A percentile compares a stretch with the other conserved stretches of the same genome.
Conservation (phyloP, 2,113 vertebrate species). For the Centropus unirufus region DNA sequence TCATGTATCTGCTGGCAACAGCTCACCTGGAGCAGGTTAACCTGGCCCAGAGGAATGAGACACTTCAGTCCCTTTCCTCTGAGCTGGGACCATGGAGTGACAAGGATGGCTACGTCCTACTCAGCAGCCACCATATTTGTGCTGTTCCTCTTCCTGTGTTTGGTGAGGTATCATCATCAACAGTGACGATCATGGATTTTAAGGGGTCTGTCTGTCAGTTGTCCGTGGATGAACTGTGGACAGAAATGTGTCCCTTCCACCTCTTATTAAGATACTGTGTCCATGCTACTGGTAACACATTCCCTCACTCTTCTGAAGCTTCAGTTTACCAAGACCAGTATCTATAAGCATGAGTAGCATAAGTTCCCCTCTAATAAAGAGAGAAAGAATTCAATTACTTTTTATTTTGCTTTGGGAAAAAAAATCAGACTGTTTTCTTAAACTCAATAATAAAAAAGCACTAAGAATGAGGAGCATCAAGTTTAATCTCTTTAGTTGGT, state of each 20-base stretch:
- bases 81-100: not conserved
- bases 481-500: not conserved
- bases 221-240: not conserved
- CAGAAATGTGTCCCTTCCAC: not conserved
- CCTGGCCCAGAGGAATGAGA: not conserved
- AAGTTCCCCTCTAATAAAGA: not conserved
- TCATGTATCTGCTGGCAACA: not conserved
- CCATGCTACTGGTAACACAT: not conserved
- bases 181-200: not conserved
- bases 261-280: not conserved
- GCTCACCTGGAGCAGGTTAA: not conserved
- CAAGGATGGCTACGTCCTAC: not conserved
- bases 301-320: not conserved
- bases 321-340: not conserved
- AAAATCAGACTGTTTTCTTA: not conserved
- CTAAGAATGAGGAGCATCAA: not conserved
- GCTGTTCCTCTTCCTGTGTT: not conserved
- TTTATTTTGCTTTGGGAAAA: not conserved
- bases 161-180: not conserved
- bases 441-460: not conserved
- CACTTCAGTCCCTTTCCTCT: not conserved
- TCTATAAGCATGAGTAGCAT: not conserved
- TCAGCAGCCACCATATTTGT: accelerated
- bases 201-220: not conserved
- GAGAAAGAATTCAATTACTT: not conserved